These are phyloP conservation scores for Beris morrisii DNA, from an alignment of 2,888 invertebrate species.

Conservation along the genomic window DNA sequence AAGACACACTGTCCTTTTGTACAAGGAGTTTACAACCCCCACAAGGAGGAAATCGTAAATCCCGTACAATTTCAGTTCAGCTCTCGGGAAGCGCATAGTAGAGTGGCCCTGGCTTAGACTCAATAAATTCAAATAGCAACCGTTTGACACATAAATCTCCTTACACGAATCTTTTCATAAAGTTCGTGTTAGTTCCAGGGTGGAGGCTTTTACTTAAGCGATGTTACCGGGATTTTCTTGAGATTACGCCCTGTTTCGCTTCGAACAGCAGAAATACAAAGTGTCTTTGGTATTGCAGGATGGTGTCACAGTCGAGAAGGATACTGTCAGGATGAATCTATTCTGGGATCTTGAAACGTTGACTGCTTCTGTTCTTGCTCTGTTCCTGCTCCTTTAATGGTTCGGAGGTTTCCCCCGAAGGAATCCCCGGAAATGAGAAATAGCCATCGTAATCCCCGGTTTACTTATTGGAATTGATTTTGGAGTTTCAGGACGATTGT, in stretches of 20 bases:
- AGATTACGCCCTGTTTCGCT: conserved; percentile 33
- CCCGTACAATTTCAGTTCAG: conserved; percentile 36
- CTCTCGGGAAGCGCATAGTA: conserved; percentile 13
- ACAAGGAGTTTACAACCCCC: not conserved
- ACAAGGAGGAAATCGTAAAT: conserved; percentile 36
- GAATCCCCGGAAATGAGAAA: conserved; percentile 21
- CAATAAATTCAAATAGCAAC: conserved; percentile 38
- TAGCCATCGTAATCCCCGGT: conserved; percentile 12
- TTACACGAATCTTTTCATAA: conserved; percentile 38
- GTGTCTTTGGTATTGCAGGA: not conserved
- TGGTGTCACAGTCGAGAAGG: not conserved
- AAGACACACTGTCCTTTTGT: not conserved
- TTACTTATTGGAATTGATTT: conserved; percentile 27
- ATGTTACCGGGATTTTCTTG: conserved; percentile 34
- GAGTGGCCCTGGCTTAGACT: conserved; percentile 30
- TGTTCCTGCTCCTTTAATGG: not conserved
- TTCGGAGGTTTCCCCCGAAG: not conserved
- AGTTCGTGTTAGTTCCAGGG: conserved; percentile 36
- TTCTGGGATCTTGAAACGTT: not conserved
- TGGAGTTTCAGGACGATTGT: conserved; percentile 3
- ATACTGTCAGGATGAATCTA: conserved; percentile 6
- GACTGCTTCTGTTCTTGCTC: not conserved
- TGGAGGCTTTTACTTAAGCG: conserved; percentile 30
- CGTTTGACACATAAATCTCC: conserved; percentile 39
- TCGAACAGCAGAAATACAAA: conserved; percentile 16